A percentile compares a stretch with the other conserved stretches of the same genome.
Conservation (phyloP, 2,888 invertebrate species). For the Acrobasis repandana region DNA sequence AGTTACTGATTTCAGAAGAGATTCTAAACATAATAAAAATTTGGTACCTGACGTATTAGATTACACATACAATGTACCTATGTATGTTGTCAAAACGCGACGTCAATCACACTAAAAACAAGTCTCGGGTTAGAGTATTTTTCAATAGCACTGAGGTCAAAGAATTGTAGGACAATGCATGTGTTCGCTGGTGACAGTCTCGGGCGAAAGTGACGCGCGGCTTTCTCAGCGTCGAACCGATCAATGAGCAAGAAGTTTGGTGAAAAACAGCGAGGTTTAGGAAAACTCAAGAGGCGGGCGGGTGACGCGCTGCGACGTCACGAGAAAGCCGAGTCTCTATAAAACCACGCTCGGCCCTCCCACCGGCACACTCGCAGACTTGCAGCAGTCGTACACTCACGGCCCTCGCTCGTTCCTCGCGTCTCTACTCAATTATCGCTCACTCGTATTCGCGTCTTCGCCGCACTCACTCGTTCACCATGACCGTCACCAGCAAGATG, state of each 20-base stretch:
- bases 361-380: constrained; percentile 68
- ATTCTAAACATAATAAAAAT: neutral
- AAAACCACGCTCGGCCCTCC: constrained; percentile 68
- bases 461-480: constrained; percentile 59
- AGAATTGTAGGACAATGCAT: constrained; percentile 12
- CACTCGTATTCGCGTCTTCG: constrained; percentile 60
- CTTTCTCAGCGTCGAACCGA: constrained; percentile 42
- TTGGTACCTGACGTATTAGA: neutral
- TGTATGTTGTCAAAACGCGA: constrained; percentile 12
- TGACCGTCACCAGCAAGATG: constrained; percentile 81
- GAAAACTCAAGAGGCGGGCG: constrained; percentile 51
- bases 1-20: too few relatives aligned
- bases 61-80: neutral
- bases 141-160: neutral
- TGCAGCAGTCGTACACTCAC: constrained; percentile 59
- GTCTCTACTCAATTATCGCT: constrained; percentile 50
- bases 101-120: constrained; percentile 10
- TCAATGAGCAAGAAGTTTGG: constrained; percentile 51
- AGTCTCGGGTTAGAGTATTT: neutral
- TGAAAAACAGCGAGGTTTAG: constrained; percentile 61
- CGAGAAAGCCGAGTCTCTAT: constrained; percentile 75
- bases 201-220: constrained; percentile 35
- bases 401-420: constrained; percentile 60
- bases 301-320: constrained; percentile 64
- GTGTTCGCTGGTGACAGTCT: constrained; percentile 15